Evolutionary conservation across 2,797 vertebrate genomes (phyloP), one percentile per base, ranked within the genome.

Genomic region (Malurus splendens): DNA sequence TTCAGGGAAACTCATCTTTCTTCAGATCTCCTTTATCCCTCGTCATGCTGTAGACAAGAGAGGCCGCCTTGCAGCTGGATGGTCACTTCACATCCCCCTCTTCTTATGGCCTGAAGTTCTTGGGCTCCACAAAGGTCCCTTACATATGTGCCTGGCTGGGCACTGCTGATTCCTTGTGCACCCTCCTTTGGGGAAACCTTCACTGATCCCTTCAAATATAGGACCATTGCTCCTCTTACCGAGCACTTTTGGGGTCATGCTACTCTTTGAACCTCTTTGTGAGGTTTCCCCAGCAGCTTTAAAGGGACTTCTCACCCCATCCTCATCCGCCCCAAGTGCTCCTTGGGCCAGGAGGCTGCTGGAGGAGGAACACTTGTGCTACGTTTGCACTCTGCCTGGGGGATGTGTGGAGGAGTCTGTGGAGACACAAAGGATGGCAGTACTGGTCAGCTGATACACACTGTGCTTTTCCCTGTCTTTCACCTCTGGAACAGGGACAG

Each of bases 111-210:
- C 42, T 16, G 27, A 75, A 45, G 39, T 45, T 84, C 10, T 22
- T 25, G 39, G 25, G 33, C 13, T 68, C 38, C 18, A 10, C 0
- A 0, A 24, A 17, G 18, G 10, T 48, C 17, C 5, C 28, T 56
- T 33, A 2, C 10, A 3, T 3, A 1, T 0, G 6, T 48, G 52
- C 17, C 33, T 30, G n/a, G 18, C 44, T 51, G 67, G 42, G 47
- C 66, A 52, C 42, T 30, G 59, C 0, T 0, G 32, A n/a, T 7
- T 23, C 27, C 62, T 8, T 36, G 14, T 4, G 9, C 9, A 8
- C 5, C 28, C 14, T 71, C 3, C 0, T 47, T n/a, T 62, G 36
- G 36, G 41, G 19, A 24, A 61, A 18, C 12, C 44, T 68, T 61
- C 50, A 11, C 18, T 47, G n/a, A n/a, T 51, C n/a, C 50, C 36